Evolutionary conservation across 2,113 vertebrate species (phyloP).

Genomic region (Eptesicus fuscus): DNA sequence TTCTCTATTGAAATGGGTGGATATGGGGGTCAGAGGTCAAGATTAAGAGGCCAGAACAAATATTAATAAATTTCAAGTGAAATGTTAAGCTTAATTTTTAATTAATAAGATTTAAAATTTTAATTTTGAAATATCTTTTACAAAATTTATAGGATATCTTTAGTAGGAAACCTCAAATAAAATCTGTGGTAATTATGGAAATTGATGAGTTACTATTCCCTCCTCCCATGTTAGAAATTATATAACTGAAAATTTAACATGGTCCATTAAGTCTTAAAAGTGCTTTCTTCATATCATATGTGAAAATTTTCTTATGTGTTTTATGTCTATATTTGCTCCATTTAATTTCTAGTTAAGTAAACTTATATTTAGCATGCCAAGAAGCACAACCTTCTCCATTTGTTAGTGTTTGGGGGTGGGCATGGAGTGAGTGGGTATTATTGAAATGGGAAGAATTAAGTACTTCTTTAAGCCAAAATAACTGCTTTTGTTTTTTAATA

Average conservation of each 20-base stretch:
- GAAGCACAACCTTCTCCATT: background rate
- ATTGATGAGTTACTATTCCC: background rate
- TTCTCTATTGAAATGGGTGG: background rate
- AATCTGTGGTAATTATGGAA: background rate
- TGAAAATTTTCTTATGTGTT: background rate
- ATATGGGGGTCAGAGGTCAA: background rate
- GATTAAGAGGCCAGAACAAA: background rate
- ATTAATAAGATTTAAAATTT: background rate
- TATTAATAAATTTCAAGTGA: background rate
- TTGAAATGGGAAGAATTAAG: background rate
- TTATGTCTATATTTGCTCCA: background rate
- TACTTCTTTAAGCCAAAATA: background rate
- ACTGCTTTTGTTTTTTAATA: background rate
- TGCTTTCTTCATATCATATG: background rate
- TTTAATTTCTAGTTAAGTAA: conserved; percentile 12
- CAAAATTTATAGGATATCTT: background rate
- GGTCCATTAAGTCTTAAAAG: background rate
- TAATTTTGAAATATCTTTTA: background rate
- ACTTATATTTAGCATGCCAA: background rate
- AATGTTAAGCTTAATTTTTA: conserved; percentile 2
- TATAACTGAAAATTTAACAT: background rate
- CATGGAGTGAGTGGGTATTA: background rate
- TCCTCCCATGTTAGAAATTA: background rate
- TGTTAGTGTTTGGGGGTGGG: background rate
- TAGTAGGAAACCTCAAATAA: background rate